Percentiles rank a stretch among this genome's conserved stretches.
These are phyloP conservation scores for Chrysomela aeneicollis DNA, from an alignment of 2,888 invertebrate genomes.

Conservation along the genomic window DNA sequence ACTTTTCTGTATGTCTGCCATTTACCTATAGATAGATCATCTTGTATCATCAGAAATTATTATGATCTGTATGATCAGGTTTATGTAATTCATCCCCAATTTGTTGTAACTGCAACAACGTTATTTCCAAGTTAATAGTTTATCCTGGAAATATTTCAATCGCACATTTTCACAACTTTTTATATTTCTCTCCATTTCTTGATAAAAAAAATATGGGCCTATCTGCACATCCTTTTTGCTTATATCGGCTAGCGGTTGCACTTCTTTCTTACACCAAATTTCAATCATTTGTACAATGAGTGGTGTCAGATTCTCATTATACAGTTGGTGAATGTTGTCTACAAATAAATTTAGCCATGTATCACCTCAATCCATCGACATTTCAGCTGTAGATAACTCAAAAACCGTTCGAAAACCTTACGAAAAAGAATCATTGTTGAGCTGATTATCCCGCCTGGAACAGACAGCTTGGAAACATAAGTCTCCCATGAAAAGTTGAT, in stretches of 20 bases:
- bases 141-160: neutral
- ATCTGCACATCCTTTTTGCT: neutral
- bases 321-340: slow-evolving; percentile 20
- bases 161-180: neutral
- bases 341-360: slow-evolving; percentile 58
- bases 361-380: neutral
- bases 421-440: neutral
- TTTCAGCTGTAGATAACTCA: neutral
- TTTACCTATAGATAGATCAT: neutral
- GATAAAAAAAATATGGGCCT: neutral
- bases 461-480: neutral
- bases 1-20: neutral
- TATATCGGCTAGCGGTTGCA: neutral
- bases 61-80: neutral
- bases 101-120: neutral
- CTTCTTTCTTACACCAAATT: neutral
- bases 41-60: neutral
- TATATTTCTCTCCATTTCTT: neutral
- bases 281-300: neutral
- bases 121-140: neutral
- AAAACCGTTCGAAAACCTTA: neutral
- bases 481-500: too few relatives aligned
- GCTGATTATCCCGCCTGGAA: too few relatives aligned
- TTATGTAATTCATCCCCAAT: neutral
- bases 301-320: neutral